Evolutionary conservation across 2,797 vertebrate species (phyloP).

Genomic region (Mormyrops boulengeri): DNA sequence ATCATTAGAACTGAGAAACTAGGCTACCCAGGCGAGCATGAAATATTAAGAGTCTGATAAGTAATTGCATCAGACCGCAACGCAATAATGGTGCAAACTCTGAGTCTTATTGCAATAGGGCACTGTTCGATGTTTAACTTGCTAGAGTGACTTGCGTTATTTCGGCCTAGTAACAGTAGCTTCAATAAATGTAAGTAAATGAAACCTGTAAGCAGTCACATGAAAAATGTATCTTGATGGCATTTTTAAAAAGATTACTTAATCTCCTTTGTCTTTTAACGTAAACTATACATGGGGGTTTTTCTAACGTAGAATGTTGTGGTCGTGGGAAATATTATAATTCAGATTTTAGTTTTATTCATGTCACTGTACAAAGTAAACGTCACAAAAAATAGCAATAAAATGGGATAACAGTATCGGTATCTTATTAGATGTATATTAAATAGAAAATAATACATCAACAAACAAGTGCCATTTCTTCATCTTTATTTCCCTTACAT

Average conservation of each 20-base stretch:
- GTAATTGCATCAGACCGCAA: conserved; percentile 21
- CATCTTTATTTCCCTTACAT: not conserved
- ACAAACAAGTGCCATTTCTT: not conserved
- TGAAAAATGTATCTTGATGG: not conserved
- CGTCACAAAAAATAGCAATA: not conserved
- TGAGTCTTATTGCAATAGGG: conserved; percentile 2
- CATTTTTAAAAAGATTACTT: not conserved
- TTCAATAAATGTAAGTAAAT: not conserved
- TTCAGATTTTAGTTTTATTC: not conserved
- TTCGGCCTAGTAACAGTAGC: conserved; percentile 6
- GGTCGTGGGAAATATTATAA: not conserved
- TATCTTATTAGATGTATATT: conserved; percentile 8
- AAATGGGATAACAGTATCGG: not conserved
- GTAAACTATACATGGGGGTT: not conserved
- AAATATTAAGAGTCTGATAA: conserved; percentile 22
- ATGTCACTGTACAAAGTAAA: not conserved
- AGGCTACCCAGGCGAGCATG: not conserved
- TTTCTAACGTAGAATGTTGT: not conserved
- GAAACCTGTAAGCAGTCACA: not conserved
- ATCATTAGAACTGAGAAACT: not conserved
- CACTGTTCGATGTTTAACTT: not conserved
- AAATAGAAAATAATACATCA: not conserved
- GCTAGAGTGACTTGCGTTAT: not conserved
- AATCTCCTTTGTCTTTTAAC: not conserved
- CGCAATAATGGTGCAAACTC: conserved; percentile 18